Conservation (phyloP, 2,888 invertebrate species). For the Argyresthia albistria region DNA sequence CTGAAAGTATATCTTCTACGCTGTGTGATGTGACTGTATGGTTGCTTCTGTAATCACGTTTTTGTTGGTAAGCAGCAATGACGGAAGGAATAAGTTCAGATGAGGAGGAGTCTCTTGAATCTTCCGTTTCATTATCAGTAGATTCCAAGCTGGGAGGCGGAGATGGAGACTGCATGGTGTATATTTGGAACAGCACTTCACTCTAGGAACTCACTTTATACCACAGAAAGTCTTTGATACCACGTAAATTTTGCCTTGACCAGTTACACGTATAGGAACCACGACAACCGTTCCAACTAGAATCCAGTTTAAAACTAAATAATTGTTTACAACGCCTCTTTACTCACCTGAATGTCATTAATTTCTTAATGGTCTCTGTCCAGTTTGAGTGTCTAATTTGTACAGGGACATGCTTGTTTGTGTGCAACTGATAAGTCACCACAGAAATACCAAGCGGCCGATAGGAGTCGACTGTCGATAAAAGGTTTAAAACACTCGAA, state of each 20-base stretch:
- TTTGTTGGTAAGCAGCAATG: constrained; percentile 13
- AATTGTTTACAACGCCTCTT: constrained; percentile 65
- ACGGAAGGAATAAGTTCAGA: constrained; percentile 33
- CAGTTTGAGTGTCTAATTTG: constrained; percentile 49
- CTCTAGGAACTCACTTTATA: neutral
- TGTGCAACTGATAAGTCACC: constrained; percentile 5
- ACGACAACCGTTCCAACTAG: constrained; percentile 1
- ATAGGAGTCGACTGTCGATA: constrained; percentile 56
- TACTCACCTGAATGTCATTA: constrained; percentile 63
- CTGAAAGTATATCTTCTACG: constrained; percentile 54
- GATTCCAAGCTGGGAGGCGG: constrained; percentile 41
- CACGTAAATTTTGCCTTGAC: neutral
- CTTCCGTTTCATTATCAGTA: constrained; percentile 29
- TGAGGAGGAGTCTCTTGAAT: constrained; percentile 39
- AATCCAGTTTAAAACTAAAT: constrained; percentile 13
- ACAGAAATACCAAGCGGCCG: constrained; percentile 53
- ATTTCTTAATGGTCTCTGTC: constrained; percentile 65
- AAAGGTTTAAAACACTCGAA: constrained; percentile 33
- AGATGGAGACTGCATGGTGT: constrained; percentile 38
- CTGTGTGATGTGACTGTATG: constrained; percentile 44
- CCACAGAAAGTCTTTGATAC: neutral
- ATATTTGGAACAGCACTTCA: neutral
- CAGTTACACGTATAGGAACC: neutral
- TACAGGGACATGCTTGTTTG: constrained; percentile 25
- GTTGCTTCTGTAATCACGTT: constrained; percentile 24